Base-by-base conservation (phyloP, 2,113 vertebrate species). In the Macquaria ambigua region DNA sequence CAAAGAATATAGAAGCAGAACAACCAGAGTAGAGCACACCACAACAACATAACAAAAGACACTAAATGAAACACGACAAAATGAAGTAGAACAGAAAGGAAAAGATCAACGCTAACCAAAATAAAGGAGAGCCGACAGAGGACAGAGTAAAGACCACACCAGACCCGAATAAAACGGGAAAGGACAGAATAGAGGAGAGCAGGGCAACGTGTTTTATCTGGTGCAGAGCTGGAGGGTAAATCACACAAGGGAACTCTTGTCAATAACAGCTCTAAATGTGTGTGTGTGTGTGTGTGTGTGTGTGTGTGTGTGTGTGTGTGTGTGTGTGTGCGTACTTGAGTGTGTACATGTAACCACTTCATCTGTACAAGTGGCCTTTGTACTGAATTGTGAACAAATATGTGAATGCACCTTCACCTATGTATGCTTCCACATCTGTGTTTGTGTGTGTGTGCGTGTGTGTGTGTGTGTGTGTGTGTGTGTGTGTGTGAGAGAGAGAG, bases 231-330 rank as follows among this genome's bases (percentile, higher is more conserved):
- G 52, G 34, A 79, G 82, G 62, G 28, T 18, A 82, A 78, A 71
- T 75, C 74, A 76, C 61, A 79, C 59, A 20, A 52, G 64, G 69
- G 59, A 87, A n/a, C 64, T 78, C 18, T 69, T 79, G 78, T 83
- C 73, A 81, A 59, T 86, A 81, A 61, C 41, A 74, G 68, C 66
- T 67, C n/a, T 21, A n/a, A 68, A 31, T 31, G 20, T 31, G 63
- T 77, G 55, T 3, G 34, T 34, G 31, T 34, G 3, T 34, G 31
- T 34, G 31, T 34, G 31, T 34, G 31, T 34, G 31, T 34, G 31
- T 34, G 3, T n/a, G 48, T 39, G 41, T 37, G 55, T 50, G 58
- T 23, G 41, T 41, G 20, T 43, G 8, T 3, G 14, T 43, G 55
- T 28, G 37, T 43, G 8, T 43, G 4, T 15, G 15, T 58, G 28